A percentile compares a stretch with the other conserved stretches of the same genome.
Evolutionary conservation across 2,113 vertebrate genomes (phyloP).

Genomic region (Takifugu bimaculatus): DNA sequence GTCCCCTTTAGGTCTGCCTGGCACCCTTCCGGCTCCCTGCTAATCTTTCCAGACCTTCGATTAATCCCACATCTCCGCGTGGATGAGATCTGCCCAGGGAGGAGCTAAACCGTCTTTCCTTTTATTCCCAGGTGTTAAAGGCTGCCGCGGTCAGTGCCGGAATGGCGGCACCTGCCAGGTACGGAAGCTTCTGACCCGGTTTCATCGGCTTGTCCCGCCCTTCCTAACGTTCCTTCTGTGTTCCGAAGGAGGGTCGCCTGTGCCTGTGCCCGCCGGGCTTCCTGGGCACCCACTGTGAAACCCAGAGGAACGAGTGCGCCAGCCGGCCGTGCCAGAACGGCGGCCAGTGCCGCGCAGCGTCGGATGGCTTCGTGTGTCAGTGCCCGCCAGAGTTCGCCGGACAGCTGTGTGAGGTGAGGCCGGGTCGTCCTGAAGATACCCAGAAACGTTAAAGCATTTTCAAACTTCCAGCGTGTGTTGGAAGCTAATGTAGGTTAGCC

Average conservation of each 20-base stretch:
- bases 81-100: not conserved
- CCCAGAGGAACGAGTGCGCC: slow-evolving; percentile 78
- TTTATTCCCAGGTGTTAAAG: slow-evolving; percentile 74
- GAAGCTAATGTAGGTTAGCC: slow-evolving; percentile 62
- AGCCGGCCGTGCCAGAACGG: slow-evolving; percentile 83
- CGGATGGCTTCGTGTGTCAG: slow-evolving; percentile 82
- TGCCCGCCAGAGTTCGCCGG: slow-evolving; percentile 82
- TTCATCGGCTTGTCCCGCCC: not conserved
- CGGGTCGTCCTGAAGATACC: not conserved
- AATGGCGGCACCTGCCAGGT: slow-evolving; percentile 93
- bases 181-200: slow-evolving; percentile 9
- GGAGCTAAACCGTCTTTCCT: not conserved
- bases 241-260: slow-evolving; percentile 59
- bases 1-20: not conserved
- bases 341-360: slow-evolving; percentile 78
- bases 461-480: slow-evolving; percentile 15
- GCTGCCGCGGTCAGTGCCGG: slow-evolving; percentile 87
- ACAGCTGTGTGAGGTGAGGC: slow-evolving; percentile 86
- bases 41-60: slow-evolving; percentile 36
- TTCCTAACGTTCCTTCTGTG: not conserved
- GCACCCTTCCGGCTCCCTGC: slow-evolving; percentile 14
- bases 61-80: slow-evolving; percentile 26
- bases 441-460: not conserved
- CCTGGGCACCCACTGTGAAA: slow-evolving; percentile 84
- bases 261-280: slow-evolving; percentile 85